phyloP scores from a whole-genome alignment of 2,888 invertebrate species.

The Troides aeacus region DNA sequence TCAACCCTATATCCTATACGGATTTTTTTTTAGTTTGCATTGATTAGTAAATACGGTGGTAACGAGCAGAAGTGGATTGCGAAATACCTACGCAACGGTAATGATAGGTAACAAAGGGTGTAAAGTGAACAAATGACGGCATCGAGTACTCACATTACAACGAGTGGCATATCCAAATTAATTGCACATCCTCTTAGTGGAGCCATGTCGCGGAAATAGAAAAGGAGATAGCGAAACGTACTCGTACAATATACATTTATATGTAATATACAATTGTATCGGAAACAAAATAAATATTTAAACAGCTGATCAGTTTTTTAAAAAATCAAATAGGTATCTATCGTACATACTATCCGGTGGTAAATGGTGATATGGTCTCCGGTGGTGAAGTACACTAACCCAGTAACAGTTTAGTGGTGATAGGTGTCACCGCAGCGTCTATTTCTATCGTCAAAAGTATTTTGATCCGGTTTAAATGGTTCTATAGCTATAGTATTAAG shows the following conservation, averaged over 20 bases:
- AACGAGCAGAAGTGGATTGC: neutral
- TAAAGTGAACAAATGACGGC: slow-evolving; percentile 1
- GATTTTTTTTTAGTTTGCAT: neutral
- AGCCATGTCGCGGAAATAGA: slow-evolving; percentile 9
- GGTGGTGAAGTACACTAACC: too few relatives aligned
- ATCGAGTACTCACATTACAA: slow-evolving; percentile 1
- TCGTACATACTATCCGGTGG: too few relatives aligned
- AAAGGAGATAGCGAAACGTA: neutral
- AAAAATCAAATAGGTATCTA: too few relatives aligned
- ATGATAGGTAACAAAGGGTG: slow-evolving; percentile 1
- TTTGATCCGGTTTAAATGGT: too few relatives aligned
- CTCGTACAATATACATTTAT: too few relatives aligned
- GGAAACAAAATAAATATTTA: neutral
- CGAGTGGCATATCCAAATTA: slow-evolving; percentile 13
- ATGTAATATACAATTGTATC: neutral
- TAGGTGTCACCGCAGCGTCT: too few relatives aligned
- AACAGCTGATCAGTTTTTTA: neutral
- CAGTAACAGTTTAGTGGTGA: too few relatives aligned
- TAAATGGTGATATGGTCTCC: too few relatives aligned
- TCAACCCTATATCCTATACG: neutral
- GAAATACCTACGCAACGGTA: neutral
- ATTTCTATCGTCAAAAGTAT: too few relatives aligned
- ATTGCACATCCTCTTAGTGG: neutral
- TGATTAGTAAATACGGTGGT: neutral
- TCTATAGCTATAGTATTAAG: too few relatives aligned